These are phyloP conservation scores for Seira sanloemensis DNA, from an alignment of 2,888 invertebrate genomes.

Conservation along the genomic window DNA sequence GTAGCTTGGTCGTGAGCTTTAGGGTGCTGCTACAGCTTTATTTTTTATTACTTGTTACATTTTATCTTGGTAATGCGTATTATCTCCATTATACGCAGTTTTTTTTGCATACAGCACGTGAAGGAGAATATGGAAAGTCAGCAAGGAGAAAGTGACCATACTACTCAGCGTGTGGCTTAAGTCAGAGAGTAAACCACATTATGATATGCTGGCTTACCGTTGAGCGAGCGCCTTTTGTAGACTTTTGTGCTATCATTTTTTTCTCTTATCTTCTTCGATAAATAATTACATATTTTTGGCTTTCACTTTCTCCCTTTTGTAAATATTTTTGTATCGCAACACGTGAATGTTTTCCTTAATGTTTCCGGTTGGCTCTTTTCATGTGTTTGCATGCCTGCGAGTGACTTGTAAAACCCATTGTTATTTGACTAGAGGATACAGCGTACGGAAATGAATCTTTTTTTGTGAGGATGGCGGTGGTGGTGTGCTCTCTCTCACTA, in stretches of 20 bases:
- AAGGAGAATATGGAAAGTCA: not conserved
- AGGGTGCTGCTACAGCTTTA: not conserved
- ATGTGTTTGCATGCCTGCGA: not conserved
- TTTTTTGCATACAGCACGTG: not conserved
- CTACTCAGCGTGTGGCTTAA: slow-evolving; percentile 8
- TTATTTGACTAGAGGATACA: not conserved
- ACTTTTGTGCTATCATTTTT: not conserved
- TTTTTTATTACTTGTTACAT: not conserved
- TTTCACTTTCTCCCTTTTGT: not conserved
- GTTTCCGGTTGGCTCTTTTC: not conserved
- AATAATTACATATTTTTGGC: not conserved
- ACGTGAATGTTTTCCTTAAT: not conserved
- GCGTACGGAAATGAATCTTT: not conserved
- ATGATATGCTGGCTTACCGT: not conserved
- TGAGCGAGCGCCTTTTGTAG: not conserved
- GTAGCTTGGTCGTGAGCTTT: not conserved
- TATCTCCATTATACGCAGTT: not conserved
- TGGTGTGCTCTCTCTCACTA: not conserved
- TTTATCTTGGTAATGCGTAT: not conserved
- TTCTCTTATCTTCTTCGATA: not conserved
- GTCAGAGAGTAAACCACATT: slow-evolving; percentile 24
- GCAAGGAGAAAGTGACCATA: slow-evolving; percentile 35
- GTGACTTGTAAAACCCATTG: not conserved
- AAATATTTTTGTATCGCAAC: not conserved
- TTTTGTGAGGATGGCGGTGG: not conserved